Conservation (phyloP, 2,113 vertebrate genomes). For the Myiozetetes cayanensis region DNA sequence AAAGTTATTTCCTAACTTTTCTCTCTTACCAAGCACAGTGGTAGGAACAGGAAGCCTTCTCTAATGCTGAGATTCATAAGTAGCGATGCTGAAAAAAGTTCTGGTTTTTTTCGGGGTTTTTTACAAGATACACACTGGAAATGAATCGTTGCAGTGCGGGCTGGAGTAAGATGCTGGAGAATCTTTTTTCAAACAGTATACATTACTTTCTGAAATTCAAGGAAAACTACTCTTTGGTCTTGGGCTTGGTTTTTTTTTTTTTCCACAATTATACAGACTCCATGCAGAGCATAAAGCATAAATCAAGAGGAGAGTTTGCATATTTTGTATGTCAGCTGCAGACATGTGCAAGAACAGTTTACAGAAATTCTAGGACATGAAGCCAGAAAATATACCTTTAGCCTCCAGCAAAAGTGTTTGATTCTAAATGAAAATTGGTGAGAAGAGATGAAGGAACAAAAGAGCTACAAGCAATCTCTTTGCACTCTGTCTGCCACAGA, state of each 20-base stretch:
- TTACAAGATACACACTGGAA: not conserved
- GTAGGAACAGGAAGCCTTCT: not conserved
- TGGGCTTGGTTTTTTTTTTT: not conserved
- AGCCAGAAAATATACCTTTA: constrained; percentile 23
- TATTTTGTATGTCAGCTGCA: constrained; percentile 8
- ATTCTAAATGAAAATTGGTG: constrained; percentile 63
- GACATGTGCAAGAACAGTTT: constrained; percentile 48
- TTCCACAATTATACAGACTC: not conserved
- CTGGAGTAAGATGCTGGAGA: not conserved
- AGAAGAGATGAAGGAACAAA: constrained; percentile 58
- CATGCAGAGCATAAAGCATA: constrained; percentile 13
- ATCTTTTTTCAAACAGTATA: constrained; percentile 17
- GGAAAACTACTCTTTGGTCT: not conserved
- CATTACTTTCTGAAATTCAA: constrained; percentile 47
- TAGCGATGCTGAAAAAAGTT: not conserved
- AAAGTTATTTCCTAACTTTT: not conserved
- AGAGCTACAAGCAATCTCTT: constrained; percentile 57
- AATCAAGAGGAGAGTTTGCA: constrained; percentile 35
- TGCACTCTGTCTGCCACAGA: constrained; percentile 43
- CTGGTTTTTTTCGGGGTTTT: not conserved
- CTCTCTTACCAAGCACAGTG: constrained; percentile 13
- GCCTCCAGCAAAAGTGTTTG: constrained; percentile 39
- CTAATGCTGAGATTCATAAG: not conserved
- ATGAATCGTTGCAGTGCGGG: constrained; percentile 5
- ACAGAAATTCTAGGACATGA: constrained; percentile 25